Evolutionary conservation across 2,888 invertebrate species (phyloP), one percentile per base, ranked within the genome.

Genomic region (Oasisia sp.): DNA sequence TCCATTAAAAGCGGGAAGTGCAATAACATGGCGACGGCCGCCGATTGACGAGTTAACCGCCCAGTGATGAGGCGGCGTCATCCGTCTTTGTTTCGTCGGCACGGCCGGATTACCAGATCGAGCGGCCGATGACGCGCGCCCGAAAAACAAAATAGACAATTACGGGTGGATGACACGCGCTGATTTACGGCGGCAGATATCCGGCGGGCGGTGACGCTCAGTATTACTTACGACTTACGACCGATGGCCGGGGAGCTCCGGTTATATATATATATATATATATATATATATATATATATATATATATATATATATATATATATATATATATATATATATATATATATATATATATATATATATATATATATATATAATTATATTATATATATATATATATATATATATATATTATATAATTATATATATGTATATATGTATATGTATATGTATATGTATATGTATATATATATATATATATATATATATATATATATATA

Each of bases 61-160:
- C 27, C 27, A 0, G 14, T 74, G 74, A 27, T 74, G 74, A 19
- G 19, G 5, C 74, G 74, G 74, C 74, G 74, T 74, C 74, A 74
- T 74, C 1, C 74, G 5, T 74, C 74, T 74, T 74, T 74, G 74
- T 74, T 74, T 7, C n/a, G 27, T 1, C 27, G 74, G 74, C 74
- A 27, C 74, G 27, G n/a, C 7, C 74, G 27, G 74, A 74, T 74
- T 74, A 74, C 74, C 74, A 27, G 74, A 74, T 74, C 74, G 74
- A 74, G 27, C 74, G 74, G 4, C 27, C 5, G 74, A 74, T 74
- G 74, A 74, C 74, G 74, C 74, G 74, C 27, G 74, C 74, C 38
- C 74, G 74, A 74, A 74, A 74, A 74, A 74, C 74, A 74, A 74
- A 74, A 74, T 74, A 27, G 74, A 74, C 74, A 74, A 74, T 74